Percentiles rank a stretch among this genome's conserved stretches.
Conservation (phyloP, 35 echinoderm and acorn worm genomes). For the Hemicentrotus pulcherrimus region DNA sequence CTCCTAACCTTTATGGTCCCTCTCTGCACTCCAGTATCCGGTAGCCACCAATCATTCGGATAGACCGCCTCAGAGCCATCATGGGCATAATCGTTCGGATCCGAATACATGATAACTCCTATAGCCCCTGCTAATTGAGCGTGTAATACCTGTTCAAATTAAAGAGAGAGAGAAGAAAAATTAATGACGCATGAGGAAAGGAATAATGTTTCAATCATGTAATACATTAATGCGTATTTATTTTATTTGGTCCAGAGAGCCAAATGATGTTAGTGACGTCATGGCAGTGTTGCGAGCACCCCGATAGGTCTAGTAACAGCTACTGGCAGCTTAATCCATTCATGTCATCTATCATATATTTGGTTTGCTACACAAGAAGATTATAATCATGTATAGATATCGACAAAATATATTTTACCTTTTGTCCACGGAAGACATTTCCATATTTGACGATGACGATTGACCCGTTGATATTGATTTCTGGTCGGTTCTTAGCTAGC, state of each 20-base stretch:
- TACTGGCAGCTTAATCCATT: too few relatives aligned
- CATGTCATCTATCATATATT: too few relatives aligned
- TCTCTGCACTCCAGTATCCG: conserved; percentile 80
- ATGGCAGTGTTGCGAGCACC: too few relatives aligned
- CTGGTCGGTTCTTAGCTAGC: conserved; percentile 58
- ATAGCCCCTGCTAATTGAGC: conserved; percentile 65
- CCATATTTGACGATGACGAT: conserved; percentile 88
- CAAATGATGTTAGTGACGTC: neutral
- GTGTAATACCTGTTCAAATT: conserved; percentile 33
- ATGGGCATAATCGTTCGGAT: conserved; percentile 79
- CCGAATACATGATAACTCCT: conserved; percentile 91
- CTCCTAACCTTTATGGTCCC: conserved; percentile 68
- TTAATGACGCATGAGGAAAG: too few relatives aligned
- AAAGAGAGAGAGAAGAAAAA: neutral
- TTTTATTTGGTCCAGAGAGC: neutral
- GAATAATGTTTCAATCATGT: too few relatives aligned
- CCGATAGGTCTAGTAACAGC: too few relatives aligned
- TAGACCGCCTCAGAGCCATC: conserved; percentile 68
- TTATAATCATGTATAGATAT: neutral
- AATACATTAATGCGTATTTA: neutral
- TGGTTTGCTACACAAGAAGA: too few relatives aligned
- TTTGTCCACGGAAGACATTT: conserved; percentile 86
- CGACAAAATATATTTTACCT: conserved; percentile 60
- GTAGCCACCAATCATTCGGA: conserved; percentile 88
- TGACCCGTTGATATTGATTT: conserved; percentile 68